These are phyloP conservation scores for Smittia aterrima DNA, from an alignment of 2,888 invertebrate genomes.

Conservation along the genomic window DNA sequence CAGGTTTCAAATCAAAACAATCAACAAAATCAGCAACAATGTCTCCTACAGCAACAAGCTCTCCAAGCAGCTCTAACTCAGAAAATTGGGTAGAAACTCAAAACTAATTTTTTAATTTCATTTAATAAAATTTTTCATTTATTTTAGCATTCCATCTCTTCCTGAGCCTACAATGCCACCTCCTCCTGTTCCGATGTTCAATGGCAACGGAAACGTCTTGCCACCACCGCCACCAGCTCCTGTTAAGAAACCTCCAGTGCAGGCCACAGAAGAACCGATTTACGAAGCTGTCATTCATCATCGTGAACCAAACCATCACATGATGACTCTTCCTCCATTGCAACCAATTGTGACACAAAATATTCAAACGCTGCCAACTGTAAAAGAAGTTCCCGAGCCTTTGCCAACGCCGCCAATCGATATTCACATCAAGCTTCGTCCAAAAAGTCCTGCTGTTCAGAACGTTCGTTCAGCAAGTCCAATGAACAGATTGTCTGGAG, in stretches of 20 bases:
- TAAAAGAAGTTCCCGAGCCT: conserved; percentile 49
- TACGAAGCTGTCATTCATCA: conserved; percentile 79
- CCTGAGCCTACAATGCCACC: conserved; percentile 78
- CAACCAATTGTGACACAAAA: conserved; percentile 50
- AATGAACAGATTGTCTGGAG: conserved; percentile 45
- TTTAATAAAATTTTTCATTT: conserved; percentile 50
- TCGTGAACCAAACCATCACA: conserved; percentile 53
- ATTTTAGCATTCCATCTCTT: conserved; percentile 60
- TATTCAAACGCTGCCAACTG: conserved; percentile 48
- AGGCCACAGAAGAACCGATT: conserved; percentile 67
- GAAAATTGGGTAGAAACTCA: conserved; percentile 6
- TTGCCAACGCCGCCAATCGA: conserved; percentile 45
- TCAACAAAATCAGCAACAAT: background rate
- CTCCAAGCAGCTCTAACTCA: conserved; percentile 42
- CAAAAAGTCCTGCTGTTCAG: conserved; percentile 52
- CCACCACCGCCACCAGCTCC: conserved; percentile 46
- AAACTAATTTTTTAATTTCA: background rate
- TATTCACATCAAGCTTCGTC: conserved; percentile 48
- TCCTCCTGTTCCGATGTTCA: conserved; percentile 57
- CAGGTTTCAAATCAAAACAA: background rate
- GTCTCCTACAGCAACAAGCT: conserved; percentile 43
- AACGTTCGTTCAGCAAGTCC: conserved; percentile 49
- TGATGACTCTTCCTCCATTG: conserved; percentile 45
- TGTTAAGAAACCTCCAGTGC: conserved; percentile 44
- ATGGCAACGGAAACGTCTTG: conserved; percentile 37